Evolutionary conservation across 2,113 vertebrate species (phyloP).

Genomic region (Circaetus cinerascens): DNA sequence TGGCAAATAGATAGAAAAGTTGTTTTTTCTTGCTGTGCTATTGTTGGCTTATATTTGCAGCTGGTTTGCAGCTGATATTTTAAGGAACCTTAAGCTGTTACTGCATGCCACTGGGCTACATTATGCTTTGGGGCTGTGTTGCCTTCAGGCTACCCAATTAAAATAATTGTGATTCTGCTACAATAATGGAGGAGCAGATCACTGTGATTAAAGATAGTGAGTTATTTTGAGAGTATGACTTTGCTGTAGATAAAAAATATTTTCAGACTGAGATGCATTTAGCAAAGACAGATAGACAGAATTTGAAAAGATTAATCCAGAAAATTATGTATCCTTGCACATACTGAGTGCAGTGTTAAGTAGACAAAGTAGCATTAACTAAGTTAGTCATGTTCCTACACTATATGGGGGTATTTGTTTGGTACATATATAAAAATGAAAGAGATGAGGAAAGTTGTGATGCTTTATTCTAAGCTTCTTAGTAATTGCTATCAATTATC

Average conservation of each 20-base stretch:
- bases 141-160: background rate
- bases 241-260: background rate
- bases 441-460: background rate
- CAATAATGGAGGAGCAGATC: background rate
- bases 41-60: background rate
- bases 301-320: background rate
- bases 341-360: background rate
- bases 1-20: background rate
- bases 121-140: background rate
- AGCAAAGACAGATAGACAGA: background rate
- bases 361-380: background rate
- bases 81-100: background rate
- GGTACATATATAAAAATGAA: background rate
- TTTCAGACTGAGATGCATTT: background rate
- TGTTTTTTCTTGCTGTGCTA: background rate
- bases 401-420: rapidly evolving
- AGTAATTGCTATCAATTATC: background rate
- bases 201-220: background rate
- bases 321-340: background rate
- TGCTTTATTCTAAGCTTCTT: background rate
- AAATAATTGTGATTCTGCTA: background rate
- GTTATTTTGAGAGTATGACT: background rate
- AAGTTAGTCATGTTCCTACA: rapidly evolving
- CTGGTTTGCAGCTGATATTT: background rate
- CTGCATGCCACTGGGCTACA: background rate